Conservation (phyloP, 2,113 vertebrate genomes). For the Beaufortia kweichowensis region DNA sequence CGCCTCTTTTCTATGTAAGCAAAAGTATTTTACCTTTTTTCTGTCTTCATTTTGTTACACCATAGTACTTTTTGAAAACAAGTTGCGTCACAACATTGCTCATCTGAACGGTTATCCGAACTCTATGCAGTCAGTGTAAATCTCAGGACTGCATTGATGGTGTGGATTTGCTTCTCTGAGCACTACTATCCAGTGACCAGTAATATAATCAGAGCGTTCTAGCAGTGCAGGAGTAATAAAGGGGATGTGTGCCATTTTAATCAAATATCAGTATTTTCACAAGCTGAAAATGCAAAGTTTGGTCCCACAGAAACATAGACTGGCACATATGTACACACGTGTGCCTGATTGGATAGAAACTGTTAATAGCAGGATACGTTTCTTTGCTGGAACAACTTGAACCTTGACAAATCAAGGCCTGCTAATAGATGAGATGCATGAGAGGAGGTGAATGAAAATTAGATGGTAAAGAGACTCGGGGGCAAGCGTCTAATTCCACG, state of each 20-base stretch:
- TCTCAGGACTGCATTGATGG: not conserved
- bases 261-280: not conserved
- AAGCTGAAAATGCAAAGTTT: not conserved
- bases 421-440: conserved; percentile 21
- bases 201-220: conserved; percentile 6
- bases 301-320: too few species aligned
- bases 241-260: not conserved
- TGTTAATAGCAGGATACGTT: not conserved
- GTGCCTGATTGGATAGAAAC: not conserved
- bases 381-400: conserved; percentile 1
- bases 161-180: not conserved
- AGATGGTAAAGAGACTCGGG: not conserved
- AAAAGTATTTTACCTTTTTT: too few species aligned
- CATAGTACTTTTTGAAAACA: not conserved
- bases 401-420: not conserved
- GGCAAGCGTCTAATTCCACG: conserved; percentile 16
- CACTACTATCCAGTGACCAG: conserved; percentile 23
- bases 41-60: too few species aligned
- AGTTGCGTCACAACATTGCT: not conserved
- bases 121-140: not conserved
- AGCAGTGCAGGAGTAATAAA: conserved; percentile 5
- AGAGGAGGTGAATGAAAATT: conserved; percentile 16
- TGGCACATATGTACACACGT: not conserved
- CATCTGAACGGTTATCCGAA: not conserved
- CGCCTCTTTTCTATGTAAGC: too few species aligned